Evolutionary conservation across 2,888 invertebrate species (phyloP).

Genomic region (Phrixothrix hirtus): DNA sequence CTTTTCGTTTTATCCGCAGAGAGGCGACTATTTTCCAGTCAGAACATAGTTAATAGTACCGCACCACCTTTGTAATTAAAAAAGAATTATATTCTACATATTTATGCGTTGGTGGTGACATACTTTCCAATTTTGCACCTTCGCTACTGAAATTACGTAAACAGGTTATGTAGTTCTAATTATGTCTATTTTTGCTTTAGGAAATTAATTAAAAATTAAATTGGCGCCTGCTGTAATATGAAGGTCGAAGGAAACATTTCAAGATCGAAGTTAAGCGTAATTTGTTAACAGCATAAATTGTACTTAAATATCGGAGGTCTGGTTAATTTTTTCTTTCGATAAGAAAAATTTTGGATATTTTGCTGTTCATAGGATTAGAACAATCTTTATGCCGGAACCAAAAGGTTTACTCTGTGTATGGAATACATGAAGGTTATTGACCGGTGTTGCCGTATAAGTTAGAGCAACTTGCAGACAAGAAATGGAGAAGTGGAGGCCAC

Average conservation of each 20-base stretch:
- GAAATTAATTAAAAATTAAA: constrained; percentile 1
- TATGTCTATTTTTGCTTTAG: too few relatives aligned
- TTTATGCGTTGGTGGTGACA: constrained; percentile 34
- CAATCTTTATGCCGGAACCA: constrained; percentile 15
- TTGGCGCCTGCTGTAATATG: constrained; percentile 25
- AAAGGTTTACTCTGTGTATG: constrained; percentile 14
- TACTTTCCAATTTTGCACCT: constrained; percentile 36
- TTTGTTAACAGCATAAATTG: too few relatives aligned
- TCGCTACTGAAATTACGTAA: constrained; percentile 22
- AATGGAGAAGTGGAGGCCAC: constrained; percentile 20
- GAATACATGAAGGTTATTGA: constrained; percentile 28
- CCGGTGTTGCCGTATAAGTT: constrained; percentile 27
- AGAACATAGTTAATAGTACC: too few relatives aligned
- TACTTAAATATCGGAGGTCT: too few relatives aligned
- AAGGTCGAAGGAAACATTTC: constrained; percentile 23
- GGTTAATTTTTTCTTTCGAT: too few relatives aligned
- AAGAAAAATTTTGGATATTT: too few relatives aligned
- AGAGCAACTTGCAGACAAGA: constrained; percentile 15
- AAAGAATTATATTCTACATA: too few relatives aligned
- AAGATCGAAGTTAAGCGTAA: background rate
- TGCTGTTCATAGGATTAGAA: too few relatives aligned
- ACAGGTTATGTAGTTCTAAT: constrained; percentile 6
- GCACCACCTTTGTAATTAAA: too few relatives aligned
- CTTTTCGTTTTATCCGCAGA: too few relatives aligned
- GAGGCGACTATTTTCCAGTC: too few relatives aligned